Conservation (phyloP, 2,888 invertebrate genomes). For the Zaprionus bogoriensis region DNA sequence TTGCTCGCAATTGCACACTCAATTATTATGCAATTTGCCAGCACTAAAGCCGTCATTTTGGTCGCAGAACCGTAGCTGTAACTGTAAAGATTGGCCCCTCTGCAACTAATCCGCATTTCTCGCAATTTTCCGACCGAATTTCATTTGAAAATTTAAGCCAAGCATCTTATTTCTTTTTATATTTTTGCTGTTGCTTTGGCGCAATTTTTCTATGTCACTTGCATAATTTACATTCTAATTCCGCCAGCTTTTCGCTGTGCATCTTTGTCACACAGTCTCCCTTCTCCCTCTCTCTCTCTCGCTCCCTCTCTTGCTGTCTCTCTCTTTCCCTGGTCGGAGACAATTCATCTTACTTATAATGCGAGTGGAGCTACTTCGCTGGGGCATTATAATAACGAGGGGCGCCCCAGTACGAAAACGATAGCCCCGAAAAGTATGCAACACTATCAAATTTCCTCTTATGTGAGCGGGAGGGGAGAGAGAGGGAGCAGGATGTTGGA, state of each 20-base stretch:
- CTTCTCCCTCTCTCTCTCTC: neutral
- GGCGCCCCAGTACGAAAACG: slow-evolving; percentile 27
- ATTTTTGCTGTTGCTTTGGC: slow-evolving; percentile 11
- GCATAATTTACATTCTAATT: slow-evolving; percentile 75
- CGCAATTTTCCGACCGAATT: slow-evolving; percentile 29
- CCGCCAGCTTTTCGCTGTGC: slow-evolving; percentile 44
- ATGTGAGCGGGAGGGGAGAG: neutral
- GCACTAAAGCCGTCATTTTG: slow-evolving; percentile 25
- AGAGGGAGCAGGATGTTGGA: too few species aligned
- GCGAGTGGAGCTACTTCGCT: slow-evolving; percentile 46
- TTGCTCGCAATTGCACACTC: slow-evolving; percentile 6
- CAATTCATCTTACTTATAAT: slow-evolving; percentile 75
- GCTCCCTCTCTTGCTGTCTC: slow-evolving; percentile 2
- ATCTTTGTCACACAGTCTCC: neutral
- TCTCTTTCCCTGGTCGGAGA: slow-evolving; percentile 38
- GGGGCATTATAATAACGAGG: slow-evolving; percentile 62
- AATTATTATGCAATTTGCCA: slow-evolving; percentile 16
- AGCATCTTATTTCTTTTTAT: slow-evolving; percentile 33
- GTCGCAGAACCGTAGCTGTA: slow-evolving; percentile 8
- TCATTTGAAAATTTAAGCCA: slow-evolving; percentile 49
- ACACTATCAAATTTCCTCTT: slow-evolving; percentile 63
- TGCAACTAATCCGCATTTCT: slow-evolving; percentile 39
- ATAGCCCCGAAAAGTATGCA: slow-evolving; percentile 61
- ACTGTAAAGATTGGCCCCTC: slow-evolving; percentile 13
- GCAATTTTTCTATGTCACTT: slow-evolving; percentile 59